Evolutionary conservation across 92 coral and sea anemone species (phyloP), one percentile per base, ranked within the genome.

Genomic region (Umimayanthus chanpuru): DNA sequence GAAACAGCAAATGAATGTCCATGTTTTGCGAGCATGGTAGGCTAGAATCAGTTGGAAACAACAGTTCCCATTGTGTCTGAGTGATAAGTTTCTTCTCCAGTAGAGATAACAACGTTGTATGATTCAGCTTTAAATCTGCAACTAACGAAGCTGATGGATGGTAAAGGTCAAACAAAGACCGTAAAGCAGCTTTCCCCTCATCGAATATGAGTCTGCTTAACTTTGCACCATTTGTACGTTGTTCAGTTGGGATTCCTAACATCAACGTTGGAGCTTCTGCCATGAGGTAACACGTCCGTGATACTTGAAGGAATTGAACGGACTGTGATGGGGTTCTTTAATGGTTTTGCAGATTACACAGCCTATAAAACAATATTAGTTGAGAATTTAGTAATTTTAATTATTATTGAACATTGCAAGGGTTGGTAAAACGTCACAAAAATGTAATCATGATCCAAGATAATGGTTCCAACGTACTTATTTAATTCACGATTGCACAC

Each of bases 1-100:
- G 61, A 20, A 86, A 86, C 10, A 86, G 70, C 29, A 86, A 41
- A 55, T 67, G 78, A 20, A 55, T 53, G 50, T 86, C 89, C 29
- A 86, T 74, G 21, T 41, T 43, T 78, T 86, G 78, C 55, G 89
- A 86, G 36, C 56, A 40, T 76, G 89, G 89, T 11, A 39, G 20
- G 76, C 43, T 40, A 38, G 40, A 65, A 25, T 81, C 77, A 58
- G 82, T 36, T 26, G 89, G 89, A 73, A 86, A 86, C 9, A 86
- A 56, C 41, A 23, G 20, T n/a, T 86, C 76, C 89, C 89, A 86
- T 38, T 86, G 73, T 4, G 70, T 23, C 14, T 9, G 67, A 11
- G 36, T 75, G 8, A 86, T n/a, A 61, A 86, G 29, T 38, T 39
- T 76, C 23, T 40, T 64, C 28, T 18, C 28, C 40, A 65, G 58